phyloP scores from a whole-genome alignment of 2,888 invertebrate species.

The Nomada ruficornis region DNA sequence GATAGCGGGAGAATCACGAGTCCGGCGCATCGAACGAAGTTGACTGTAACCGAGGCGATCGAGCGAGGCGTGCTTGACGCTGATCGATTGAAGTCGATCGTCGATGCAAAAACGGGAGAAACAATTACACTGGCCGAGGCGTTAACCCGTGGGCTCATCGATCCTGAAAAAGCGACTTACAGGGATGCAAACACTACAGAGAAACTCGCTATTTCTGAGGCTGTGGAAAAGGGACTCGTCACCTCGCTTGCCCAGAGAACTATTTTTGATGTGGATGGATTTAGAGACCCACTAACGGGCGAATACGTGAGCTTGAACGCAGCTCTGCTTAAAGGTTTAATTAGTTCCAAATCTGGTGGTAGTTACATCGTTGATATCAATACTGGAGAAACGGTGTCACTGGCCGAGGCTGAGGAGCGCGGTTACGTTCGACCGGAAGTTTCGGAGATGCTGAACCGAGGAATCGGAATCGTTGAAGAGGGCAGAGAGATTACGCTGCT shows the following conservation, averaged over 20 bases:
- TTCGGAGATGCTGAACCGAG: conserved; percentile 92
- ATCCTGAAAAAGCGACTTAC: conserved; percentile 89
- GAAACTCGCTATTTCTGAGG: conserved; percentile 92
- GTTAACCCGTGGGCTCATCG: conserved; percentile 91
- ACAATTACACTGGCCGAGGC: conserved; percentile 94
- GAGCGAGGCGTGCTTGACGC: conserved; percentile 94
- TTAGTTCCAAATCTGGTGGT: conserved; percentile 88
- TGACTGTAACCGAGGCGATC: conserved; percentile 94
- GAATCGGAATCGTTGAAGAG: conserved; percentile 92
- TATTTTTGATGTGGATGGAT: conserved; percentile 96
- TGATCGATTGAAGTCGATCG: conserved; percentile 92
- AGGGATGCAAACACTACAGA: conserved; percentile 89
- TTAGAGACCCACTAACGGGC: conserved; percentile 92
- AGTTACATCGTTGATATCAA: conserved; percentile 89
- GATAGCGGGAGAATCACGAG: conserved; percentile 92
- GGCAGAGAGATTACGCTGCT: conserved; percentile 92
- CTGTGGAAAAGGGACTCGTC: conserved; percentile 95
- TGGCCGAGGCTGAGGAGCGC: conserved; percentile 92
- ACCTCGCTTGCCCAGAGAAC: conserved; percentile 94
- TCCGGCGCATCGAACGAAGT: conserved; percentile 90
- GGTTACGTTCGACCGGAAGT: conserved; percentile 94
- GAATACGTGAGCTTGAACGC: conserved; percentile 94
- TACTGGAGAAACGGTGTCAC: conserved; percentile 90
- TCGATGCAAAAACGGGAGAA: conserved; percentile 92
- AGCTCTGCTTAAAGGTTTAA: conserved; percentile 90